These are phyloP conservation scores for Chymomyza fuscimana DNA, from an alignment of 2,888 invertebrate genomes.

Conservation along the genomic window DNA sequence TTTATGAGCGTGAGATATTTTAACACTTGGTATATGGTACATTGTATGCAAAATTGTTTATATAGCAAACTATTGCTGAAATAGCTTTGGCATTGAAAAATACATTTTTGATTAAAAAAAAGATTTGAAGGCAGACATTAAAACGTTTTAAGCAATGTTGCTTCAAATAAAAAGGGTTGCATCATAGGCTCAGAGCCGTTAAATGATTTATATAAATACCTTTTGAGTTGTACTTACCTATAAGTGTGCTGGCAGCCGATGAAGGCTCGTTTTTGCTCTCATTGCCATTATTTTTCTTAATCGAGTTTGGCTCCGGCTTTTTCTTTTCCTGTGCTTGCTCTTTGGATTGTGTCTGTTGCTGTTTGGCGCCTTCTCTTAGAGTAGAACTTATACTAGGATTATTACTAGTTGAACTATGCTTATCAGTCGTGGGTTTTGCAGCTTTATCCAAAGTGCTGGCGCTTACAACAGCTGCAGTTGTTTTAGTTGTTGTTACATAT, in stretches of 20 bases:
- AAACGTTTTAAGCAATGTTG: no score
- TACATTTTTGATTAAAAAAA: no score
- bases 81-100: no score
- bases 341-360: constrained; percentile 38
- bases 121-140: no score
- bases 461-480: constrained; percentile 42
- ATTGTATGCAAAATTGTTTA: no score
- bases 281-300: constrained; percentile 15
- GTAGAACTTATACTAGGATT: constrained; percentile 68
- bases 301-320: constrained; percentile 3
- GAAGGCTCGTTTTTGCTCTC: constrained; percentile 36
- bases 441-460: constrained; percentile 38
- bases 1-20: not conserved
- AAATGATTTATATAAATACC: not conserved
- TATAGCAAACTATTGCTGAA: no score
- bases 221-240: constrained; percentile 28
- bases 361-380: constrained; percentile 55
- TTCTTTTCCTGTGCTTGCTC: constrained; percentile 22
- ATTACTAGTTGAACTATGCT: constrained; percentile 72
- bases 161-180: not conserved
- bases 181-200: not conserved
- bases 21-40: not conserved
- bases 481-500: constrained; percentile 47
- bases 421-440: constrained; percentile 69
- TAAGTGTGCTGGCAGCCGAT: constrained; percentile 18